Evolutionary conservation across 2,113 vertebrate genomes (phyloP).

Genomic region (Chloropsis cyanopogon): DNA sequence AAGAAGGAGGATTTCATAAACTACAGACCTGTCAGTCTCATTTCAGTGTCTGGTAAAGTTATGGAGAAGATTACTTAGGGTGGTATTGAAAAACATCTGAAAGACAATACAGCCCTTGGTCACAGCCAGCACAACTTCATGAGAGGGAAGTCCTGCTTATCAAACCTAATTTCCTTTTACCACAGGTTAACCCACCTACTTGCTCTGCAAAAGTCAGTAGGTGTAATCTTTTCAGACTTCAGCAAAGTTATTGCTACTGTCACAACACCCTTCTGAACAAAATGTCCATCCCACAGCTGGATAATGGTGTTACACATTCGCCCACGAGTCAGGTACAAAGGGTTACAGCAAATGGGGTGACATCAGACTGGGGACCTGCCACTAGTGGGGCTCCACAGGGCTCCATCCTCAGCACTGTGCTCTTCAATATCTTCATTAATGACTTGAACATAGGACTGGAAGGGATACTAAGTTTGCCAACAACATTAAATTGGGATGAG

Average conservation of each 20-base stretch:
- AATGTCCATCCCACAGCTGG: background rate
- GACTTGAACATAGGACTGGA: background rate
- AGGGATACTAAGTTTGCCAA: background rate
- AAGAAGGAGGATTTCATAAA: background rate
- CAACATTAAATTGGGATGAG: background rate
- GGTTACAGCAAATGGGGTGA: background rate
- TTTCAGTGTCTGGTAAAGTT: background rate
- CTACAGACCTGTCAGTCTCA: background rate
- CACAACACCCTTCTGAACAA: background rate
- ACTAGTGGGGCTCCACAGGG: background rate
- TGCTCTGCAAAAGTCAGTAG: background rate
- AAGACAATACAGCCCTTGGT: background rate
- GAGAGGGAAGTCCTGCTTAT: background rate
- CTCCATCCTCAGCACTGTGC: background rate
- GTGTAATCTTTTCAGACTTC: accelerated
- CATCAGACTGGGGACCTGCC: background rate
- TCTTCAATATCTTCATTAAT: background rate
- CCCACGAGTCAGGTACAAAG: no score
- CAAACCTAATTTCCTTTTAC: background rate
- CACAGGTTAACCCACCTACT: background rate
- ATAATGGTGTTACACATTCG: background rate
- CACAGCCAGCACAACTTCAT: accelerated
- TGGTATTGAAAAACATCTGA: background rate
- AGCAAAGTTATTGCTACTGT: background rate
- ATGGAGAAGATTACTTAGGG: background rate